Evolutionary conservation across 1,140 invertebrate genomes (phyloP).

Genomic region (Cotesia chilonis): DNA sequence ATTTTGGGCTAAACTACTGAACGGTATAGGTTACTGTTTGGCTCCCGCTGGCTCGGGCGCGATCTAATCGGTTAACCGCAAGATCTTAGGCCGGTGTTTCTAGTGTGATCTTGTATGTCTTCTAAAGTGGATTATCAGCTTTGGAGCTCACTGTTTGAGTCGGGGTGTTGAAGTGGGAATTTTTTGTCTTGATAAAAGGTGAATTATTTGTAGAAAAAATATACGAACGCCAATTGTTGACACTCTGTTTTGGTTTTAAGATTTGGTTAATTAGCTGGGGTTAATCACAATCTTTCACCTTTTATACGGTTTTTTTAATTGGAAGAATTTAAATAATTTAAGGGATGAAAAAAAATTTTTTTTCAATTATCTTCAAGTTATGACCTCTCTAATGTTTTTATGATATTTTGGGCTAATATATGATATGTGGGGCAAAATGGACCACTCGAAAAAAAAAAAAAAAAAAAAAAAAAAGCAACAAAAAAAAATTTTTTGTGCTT

Average conservation of each 20-base stretch:
- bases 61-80: constrained; percentile 19
- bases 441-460: too few species aligned
- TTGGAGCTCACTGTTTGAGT: neutral
- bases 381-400: too few species aligned
- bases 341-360: too few species aligned
- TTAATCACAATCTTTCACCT: too few species aligned
- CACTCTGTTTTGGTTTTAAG: constrained; percentile 38
- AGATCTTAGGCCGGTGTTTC: neutral
- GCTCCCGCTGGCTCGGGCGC: constrained; percentile 14
- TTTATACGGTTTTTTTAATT: too few species aligned
- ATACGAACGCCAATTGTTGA: constrained; percentile 44
- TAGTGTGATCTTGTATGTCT: neutral
- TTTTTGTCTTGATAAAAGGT: constrained; percentile 51
- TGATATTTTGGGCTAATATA: too few species aligned
- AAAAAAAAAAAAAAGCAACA: too few species aligned
- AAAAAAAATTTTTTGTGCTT: too few species aligned
- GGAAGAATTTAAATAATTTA: too few species aligned
- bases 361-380: too few species aligned
- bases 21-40: neutral
- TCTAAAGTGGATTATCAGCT: neutral
- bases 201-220: constrained; percentile 49
- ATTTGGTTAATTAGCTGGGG: constrained; percentile 56
- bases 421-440: too few species aligned
- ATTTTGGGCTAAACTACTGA: neutral
- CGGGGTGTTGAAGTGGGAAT: neutral